Evolutionary conservation across 2,797 vertebrate species (phyloP), one percentile per base, ranked within the genome.

Genomic region (Aplochiton taeniatus): DNA sequence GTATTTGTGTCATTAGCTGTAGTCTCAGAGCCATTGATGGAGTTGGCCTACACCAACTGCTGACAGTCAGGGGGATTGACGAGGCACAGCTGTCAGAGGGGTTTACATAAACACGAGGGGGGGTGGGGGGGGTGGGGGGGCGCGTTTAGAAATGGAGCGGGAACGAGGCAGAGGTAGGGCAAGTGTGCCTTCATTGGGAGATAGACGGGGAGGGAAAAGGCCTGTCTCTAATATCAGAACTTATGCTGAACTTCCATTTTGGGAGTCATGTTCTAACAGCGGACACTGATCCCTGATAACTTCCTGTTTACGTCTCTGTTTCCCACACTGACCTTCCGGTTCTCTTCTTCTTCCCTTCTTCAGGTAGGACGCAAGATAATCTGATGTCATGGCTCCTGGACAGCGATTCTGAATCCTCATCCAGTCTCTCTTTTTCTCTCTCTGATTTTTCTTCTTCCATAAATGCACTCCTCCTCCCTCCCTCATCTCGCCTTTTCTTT

Each of bases 1-100:
- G 63, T 82, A 87, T 75, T 68, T 85, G 86, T 68, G 63, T 81
- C 75, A 79, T 85, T 31, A 84, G 77, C 70, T 58, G 81, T 82
- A 73, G 85, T 84, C 73, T n/a, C 64, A 53, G 71, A 42, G 74
- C 58, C 9, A 43, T 65, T n/a, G 49, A 79, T 18, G 74, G 75
- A 19, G 11, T 17, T 83, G 75, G 71, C 83, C 54, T 58, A 61
- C 74, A 62, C 74, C 76, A 79, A 83, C 78, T 76, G 84, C 79
- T 88, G 79, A 91, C 88, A 90, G 85, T 77, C 70, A 85, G 75
- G 86, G 80, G 89, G 92, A 94, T 82, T 89, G 92, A 91, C 90
- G 88, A 75, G 86, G 50, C 80, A 82, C 91, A 92, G 90, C 88
- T 94, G 91, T 88, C 70, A 81, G 31, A 31, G 31, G 31, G 31